These are phyloP conservation scores for Timandra comae DNA, from an alignment of 2,888 invertebrate species.

Conservation along the genomic window DNA sequence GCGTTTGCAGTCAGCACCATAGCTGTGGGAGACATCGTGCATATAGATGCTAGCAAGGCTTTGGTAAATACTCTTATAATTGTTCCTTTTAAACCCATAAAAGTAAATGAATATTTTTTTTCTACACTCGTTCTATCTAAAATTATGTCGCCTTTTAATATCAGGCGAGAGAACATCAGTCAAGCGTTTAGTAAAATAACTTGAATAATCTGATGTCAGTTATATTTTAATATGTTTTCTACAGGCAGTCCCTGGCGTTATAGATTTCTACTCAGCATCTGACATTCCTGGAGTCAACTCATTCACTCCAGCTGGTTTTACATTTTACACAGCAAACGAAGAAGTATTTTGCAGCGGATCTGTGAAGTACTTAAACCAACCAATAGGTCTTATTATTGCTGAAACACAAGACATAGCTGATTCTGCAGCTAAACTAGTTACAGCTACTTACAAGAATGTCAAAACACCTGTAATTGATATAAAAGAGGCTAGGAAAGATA, in stretches of 20 bases:
- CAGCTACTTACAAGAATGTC: slow-evolving; percentile 66
- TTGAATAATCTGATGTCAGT: too few species aligned
- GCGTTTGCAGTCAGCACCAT: slow-evolving; percentile 76
- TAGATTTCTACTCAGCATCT: slow-evolving; percentile 77
- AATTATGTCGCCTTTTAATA: too few species aligned
- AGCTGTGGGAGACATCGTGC: slow-evolving; percentile 72
- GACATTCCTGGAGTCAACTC: slow-evolving; percentile 81
- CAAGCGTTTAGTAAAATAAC: too few species aligned
- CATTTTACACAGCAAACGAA: slow-evolving; percentile 29
- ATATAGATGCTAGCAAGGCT: slow-evolving; percentile 77
- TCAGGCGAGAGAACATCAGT: too few species aligned
- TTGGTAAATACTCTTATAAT: too few species aligned
- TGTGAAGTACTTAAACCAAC: slow-evolving; percentile 47
- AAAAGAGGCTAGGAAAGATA: slow-evolving; percentile 32
- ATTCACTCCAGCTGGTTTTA: slow-evolving; percentile 42
- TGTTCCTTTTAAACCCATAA: too few species aligned
- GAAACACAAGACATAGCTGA: slow-evolving; percentile 69
- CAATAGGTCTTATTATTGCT: slow-evolving; percentile 74
- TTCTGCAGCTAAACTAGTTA: slow-evolving; percentile 73
- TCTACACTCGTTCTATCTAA: too few species aligned
- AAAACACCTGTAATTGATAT: slow-evolving; percentile 41
- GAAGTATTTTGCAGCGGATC: slow-evolving; percentile 61
- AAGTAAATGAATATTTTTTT: too few species aligned
- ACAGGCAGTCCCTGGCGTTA: slow-evolving; percentile 78
- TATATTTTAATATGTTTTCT: too few species aligned